Percentiles rank a stretch among this genome's conserved stretches.
Evolutionary conservation across 2,113 vertebrate genomes (phyloP).

Genomic region (Holacanthus passer): DNA sequence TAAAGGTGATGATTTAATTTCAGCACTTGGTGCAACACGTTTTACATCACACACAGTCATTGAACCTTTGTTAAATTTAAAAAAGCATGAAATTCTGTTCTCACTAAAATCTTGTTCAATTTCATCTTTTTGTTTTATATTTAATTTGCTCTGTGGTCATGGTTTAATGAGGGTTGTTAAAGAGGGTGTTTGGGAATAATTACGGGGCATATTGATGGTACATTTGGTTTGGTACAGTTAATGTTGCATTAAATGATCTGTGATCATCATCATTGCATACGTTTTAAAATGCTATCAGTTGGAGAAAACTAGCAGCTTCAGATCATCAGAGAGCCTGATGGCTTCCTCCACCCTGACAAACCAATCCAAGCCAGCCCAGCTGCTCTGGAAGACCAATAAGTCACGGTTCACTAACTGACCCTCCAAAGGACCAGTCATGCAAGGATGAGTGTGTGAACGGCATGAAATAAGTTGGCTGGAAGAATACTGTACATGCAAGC

Average conservation of each 20-base stretch:
- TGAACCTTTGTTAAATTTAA: background rate
- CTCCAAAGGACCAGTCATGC: conserved; percentile 50
- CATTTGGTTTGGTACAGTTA: background rate
- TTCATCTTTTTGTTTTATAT: background rate
- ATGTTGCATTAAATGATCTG: background rate
- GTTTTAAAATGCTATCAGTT: conserved; percentile 7
- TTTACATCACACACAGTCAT: background rate
- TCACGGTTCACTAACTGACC: conserved; percentile 44
- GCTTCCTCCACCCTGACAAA: conserved; percentile 23
- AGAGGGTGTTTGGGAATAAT: background rate
- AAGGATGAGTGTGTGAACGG: conserved; percentile 37
- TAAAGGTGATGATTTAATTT: background rate
- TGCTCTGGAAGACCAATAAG: conserved; percentile 59
- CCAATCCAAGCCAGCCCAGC: conserved; percentile 40
- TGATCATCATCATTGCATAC: conserved; percentile 16
- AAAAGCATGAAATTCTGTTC: background rate
- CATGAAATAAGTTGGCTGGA: conserved; percentile 39
- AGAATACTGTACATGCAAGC: conserved; percentile 24
- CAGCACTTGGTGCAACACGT: background rate
- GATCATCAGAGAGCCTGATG: conserved; percentile 37
- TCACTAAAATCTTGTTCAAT: background rate
- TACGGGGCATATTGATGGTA: background rate
- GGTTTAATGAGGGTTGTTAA: background rate
- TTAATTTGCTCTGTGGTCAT: background rate
- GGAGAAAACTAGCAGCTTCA: conserved; percentile 22